A percentile compares a stretch with the other conserved stretches of the same genome.
phyloP scores from a whole-genome alignment of 2,797 vertebrate species.

The Avahi laniger region DNA sequence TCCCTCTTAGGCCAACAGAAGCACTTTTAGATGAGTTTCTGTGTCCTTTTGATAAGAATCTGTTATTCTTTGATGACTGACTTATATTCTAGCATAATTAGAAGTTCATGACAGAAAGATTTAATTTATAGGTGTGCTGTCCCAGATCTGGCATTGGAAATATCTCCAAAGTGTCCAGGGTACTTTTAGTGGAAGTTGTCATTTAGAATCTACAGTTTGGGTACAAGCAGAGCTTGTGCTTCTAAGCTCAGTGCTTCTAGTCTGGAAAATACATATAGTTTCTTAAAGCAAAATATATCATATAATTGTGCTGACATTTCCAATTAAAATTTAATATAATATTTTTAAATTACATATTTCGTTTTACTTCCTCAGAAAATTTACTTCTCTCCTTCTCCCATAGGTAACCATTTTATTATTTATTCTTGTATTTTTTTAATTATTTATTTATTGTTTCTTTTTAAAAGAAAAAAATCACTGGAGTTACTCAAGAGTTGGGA shows the following conservation, averaged over 20 bases:
- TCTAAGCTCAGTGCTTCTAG: not conserved
- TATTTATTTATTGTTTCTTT: not conserved
- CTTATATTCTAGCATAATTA: not conserved
- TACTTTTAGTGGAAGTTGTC: not conserved
- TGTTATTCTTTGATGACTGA: not conserved
- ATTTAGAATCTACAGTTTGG: not conserved
- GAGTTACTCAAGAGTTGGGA: not conserved
- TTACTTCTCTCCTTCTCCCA: not conserved
- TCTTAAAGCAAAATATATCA: not conserved
- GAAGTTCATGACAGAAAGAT: not conserved
- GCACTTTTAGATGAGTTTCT: not conserved
- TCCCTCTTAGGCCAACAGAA: not conserved
- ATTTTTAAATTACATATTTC: not conserved
- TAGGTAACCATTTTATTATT: not conserved
- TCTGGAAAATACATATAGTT: not conserved
- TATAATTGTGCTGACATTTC: not conserved
- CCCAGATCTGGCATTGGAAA: not conserved
- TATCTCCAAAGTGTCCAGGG: not conserved
- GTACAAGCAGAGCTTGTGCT: not conserved
- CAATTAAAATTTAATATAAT: not conserved
- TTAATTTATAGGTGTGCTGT: not conserved
- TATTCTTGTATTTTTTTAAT: not conserved
- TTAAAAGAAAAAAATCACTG: not conserved
- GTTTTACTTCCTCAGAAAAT: conserved; percentile 30
- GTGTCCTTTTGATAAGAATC: not conserved